phyloP scores from a whole-genome alignment of 2,113 vertebrate genomes.

The Pogonocichla stellata region DNA sequence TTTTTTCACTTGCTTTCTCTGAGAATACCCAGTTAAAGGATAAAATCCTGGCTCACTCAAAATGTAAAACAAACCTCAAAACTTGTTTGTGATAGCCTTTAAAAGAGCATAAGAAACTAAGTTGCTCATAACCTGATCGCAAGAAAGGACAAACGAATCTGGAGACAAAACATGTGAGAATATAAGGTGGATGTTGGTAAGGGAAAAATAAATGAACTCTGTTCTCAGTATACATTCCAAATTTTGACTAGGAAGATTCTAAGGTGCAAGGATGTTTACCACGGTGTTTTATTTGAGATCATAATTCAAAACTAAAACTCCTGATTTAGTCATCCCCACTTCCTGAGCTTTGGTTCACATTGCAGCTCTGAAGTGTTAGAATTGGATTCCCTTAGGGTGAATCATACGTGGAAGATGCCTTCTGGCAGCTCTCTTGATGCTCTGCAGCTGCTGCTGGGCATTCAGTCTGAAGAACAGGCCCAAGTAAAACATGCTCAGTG shows the following conservation, averaged over 20 bases:
- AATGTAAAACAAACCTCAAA: neutral
- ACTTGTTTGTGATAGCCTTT: neutral
- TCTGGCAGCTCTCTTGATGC: neutral
- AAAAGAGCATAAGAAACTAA: neutral
- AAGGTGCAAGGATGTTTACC: neutral
- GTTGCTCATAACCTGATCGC: neutral
- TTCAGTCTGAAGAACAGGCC: neutral
- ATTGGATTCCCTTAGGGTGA: neutral
- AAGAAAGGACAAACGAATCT: neutral
- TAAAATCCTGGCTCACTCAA: neutral
- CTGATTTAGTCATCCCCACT: neutral
- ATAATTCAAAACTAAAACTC: neutral
- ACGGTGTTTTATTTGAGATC: neutral
- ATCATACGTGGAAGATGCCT: neutral
- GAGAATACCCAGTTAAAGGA: neutral
- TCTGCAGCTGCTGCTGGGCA: neutral
- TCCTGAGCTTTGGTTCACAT: neutral
- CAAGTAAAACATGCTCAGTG: neutral
- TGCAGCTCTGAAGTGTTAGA: neutral
- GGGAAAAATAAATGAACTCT: neutral
- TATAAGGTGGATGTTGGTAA: neutral
- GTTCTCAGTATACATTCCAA: neutral
- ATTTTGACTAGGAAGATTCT: neutral
- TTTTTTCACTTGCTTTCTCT: neutral
- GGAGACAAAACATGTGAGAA: neutral